Conservation (phyloP, 2,113 vertebrate genomes). For the Aspiorhynchus laticeps region DNA sequence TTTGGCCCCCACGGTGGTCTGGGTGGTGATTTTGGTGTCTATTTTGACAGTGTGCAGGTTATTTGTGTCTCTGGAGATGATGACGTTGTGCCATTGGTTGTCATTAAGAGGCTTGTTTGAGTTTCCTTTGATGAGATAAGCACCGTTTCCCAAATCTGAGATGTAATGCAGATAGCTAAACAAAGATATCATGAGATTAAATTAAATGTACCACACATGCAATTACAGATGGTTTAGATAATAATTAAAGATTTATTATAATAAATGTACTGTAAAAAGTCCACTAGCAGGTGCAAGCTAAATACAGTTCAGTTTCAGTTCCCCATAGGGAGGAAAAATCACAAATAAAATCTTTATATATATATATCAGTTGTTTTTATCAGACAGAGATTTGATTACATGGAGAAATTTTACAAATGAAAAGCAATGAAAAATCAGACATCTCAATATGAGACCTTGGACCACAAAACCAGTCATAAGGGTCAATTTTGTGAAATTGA, state of each 20-base stretch:
- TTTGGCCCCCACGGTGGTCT: constrained; percentile 92
- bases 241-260: background rate
- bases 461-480: too few species aligned
- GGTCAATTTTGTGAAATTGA: too few species aligned
- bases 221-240: background rate
- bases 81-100: constrained; percentile 98
- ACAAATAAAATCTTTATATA: background rate
- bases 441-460: background rate
- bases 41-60: constrained; percentile 97
- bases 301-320: background rate
- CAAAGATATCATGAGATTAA: constrained; percentile 28
- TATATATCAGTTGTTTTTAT: background rate
- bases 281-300: background rate
- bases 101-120: constrained; percentile 96
- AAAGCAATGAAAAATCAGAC: background rate
- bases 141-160: constrained; percentile 95
- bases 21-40: constrained; percentile 94
- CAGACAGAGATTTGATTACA: background rate
- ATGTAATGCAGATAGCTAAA: constrained; percentile 93
- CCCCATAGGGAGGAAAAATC: background rate
- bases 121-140: constrained; percentile 96
- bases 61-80: constrained; percentile 95
- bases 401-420: background rate
- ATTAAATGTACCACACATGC: constrained; percentile 5
- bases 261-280: background rate